Evolutionary conservation across 2,113 vertebrate genomes (phyloP).

Genomic region (Spizaetus ornatus): DNA sequence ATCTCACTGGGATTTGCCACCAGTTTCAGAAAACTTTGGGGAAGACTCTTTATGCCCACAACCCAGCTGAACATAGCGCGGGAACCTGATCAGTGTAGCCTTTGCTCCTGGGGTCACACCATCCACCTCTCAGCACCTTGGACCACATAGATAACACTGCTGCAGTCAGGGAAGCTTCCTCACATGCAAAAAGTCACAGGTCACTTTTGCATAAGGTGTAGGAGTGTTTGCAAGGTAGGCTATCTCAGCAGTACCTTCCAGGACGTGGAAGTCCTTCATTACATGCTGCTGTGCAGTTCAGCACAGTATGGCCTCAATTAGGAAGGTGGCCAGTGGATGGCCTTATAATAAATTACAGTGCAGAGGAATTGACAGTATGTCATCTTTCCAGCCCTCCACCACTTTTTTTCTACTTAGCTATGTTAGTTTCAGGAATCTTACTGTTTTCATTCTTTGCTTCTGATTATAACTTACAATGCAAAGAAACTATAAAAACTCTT

Average conservation of each 20-base stretch:
- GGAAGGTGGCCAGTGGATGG: not conserved
- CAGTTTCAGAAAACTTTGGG: not conserved
- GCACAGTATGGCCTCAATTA: not conserved
- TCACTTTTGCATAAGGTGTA: not conserved
- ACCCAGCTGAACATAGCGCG: not conserved
- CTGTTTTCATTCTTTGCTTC: not conserved
- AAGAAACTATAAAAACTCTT: not conserved
- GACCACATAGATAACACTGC: not conserved
- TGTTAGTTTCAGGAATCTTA: not conserved
- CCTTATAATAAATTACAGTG: not conserved
- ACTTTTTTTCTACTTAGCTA: not conserved
- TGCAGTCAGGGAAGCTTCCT: not conserved
- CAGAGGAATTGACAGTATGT: not conserved
- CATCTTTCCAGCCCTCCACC: not conserved
- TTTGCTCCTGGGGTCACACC: not conserved
- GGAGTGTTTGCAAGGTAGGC: not conserved
- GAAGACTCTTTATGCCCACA: not conserved
- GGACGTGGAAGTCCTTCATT: not conserved
- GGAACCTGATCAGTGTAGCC: not conserved
- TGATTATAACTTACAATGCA: not conserved
- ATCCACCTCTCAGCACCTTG: accelerated
- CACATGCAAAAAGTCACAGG: accelerated
- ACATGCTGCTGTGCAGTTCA: not conserved
- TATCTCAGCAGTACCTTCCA: no score
- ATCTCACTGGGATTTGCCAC: not conserved